Base-by-base conservation (phyloP, 1,140 invertebrate genomes). In the Bombus superbus region DNA sequence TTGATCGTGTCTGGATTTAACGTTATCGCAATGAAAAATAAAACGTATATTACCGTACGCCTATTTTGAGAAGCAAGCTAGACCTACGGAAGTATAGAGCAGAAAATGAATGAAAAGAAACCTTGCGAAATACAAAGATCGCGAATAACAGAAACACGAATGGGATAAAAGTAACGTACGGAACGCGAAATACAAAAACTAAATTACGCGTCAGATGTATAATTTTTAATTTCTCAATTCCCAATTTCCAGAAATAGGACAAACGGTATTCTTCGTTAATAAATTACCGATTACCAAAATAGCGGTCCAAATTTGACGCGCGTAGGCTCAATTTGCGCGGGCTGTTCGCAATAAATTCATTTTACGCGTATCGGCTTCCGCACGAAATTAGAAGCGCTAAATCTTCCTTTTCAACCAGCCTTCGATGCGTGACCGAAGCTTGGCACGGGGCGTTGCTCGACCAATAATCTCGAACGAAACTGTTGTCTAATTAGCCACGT, bases 401-500 rank as follows among this genome's bases (percentile, higher is more conserved):
- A 75, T 75, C 73, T 53, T 35, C 44, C 44, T 75, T 75, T 75
- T 75, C 44, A 53, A 53, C 44, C n/a, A 25, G 9, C 32, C 44
- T 32, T 74, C 28, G 40, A 47, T 32, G 72, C 72, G n/a, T 22
- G 42, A 32, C 28, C 42, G 42, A 22, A 25, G 25, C 25, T 8
- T 15, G 13, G 28, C 66, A 25, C 18, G 32, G 32, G 8, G 2
- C 18, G 32, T 62, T n/a, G 47, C 5, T 53, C 47, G 22, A 38
- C 40, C 44, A 69, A 68, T 78, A 83, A 83, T 83, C 78, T 22
- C 22, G 44, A 38, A 40, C 44, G 74, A 25, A 5, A 42, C 38
- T 28, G 64, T 83, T 78, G 81, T 69, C 81, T 83, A 78, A 83
- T 83, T 83, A 69, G 64, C 59, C 38, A 64, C 44, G 35, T 15